These are phyloP conservation scores for Chymomyza caudatula DNA, from an alignment of 2,888 invertebrate genomes.

Conservation along the genomic window DNA sequence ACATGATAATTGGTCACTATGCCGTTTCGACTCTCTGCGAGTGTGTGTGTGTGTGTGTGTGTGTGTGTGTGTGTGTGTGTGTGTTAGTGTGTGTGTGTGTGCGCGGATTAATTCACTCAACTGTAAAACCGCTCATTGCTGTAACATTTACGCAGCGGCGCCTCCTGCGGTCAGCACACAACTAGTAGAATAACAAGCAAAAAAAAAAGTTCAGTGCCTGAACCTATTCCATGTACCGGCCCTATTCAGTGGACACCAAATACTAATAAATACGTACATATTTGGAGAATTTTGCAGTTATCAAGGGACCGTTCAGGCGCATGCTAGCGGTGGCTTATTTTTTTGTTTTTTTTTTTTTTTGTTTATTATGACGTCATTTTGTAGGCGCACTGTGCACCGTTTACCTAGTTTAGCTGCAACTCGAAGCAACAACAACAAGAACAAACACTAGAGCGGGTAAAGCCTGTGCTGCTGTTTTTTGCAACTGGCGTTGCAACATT, in stretches of 20 bases:
- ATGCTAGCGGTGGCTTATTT: background rate
- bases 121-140: constrained; percentile 61
- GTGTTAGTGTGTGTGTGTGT: constrained; percentile 17
- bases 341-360: background rate
- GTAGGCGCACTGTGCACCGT: background rate
- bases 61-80: constrained; percentile 4
- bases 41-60: background rate
- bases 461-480: background rate
- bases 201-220: too few relatives aligned
- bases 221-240: background rate
- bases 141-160: constrained; percentile 55
- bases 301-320: background rate
- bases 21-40: background rate
- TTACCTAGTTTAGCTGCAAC: background rate
- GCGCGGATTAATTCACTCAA: constrained; percentile 55
- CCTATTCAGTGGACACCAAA: background rate
- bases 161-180: constrained; percentile 37
- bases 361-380: background rate
- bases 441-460: background rate
- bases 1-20: constrained; percentile 54
- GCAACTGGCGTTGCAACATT: background rate
- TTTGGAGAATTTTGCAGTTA: background rate
- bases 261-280: background rate
- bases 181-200: background rate
- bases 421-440: background rate